Percentiles rank a stretch among this genome's conserved stretches.
These are phyloP conservation scores for Spinus olivaceus DNA, from an alignment of 2,797 vertebrate genomes.

Conservation along the genomic window DNA sequence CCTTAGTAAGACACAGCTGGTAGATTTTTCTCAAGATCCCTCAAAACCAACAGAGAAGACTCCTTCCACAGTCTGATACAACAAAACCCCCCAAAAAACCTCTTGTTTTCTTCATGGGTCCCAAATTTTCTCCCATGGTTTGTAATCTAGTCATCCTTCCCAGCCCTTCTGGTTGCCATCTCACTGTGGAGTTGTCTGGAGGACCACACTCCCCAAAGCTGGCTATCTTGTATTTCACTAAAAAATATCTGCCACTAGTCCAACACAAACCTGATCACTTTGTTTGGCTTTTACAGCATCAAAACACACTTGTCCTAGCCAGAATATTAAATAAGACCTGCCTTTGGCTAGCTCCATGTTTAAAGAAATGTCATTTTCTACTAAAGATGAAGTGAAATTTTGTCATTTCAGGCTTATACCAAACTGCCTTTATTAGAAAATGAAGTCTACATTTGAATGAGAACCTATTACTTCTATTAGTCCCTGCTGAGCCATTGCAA, in stretches of 20 bases:
- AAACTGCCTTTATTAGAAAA: conserved; percentile 39
- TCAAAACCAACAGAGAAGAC: background rate
- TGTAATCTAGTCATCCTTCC: background rate
- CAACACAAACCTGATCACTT: background rate
- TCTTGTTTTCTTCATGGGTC: fast-evolving
- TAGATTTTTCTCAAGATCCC: background rate
- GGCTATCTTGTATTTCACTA: background rate
- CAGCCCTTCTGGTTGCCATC: background rate
- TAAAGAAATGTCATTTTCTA: background rate
- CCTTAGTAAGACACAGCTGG: background rate
- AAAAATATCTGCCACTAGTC: background rate
- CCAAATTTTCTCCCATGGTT: background rate
- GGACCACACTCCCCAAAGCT: fast-evolving
- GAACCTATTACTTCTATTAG: conserved; percentile 58
- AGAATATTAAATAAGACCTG: background rate
- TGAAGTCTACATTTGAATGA: conserved; percentile 49
- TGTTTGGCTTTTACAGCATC: background rate
- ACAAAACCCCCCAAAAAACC: background rate
- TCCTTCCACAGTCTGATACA: background rate
- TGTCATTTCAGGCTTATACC: background rate
- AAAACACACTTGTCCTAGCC: background rate
- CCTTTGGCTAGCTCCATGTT: background rate
- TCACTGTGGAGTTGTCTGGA: background rate
- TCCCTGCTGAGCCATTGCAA: background rate
- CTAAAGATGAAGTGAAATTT: conserved; percentile 6